Evolutionary conservation across 2,888 invertebrate species (phyloP).

Genomic region (Cinara cedri): DNA sequence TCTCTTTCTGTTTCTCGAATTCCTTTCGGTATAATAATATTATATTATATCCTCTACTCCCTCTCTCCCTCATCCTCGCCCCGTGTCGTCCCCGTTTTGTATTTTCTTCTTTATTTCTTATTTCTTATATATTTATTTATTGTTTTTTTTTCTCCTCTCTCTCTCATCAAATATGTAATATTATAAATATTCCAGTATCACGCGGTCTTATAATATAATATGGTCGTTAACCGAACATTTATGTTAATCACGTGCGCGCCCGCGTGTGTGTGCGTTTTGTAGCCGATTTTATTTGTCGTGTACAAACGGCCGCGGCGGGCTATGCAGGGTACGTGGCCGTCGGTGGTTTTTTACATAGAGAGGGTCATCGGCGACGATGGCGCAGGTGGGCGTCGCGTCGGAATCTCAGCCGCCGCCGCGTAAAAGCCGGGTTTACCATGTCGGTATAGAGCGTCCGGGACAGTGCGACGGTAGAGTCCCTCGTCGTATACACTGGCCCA

Average conservation of each 20-base stretch:
- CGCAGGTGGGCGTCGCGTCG: conserved; percentile 34
- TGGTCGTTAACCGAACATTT: conserved; percentile 56
- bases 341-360: background rate
- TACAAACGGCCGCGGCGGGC: conserved; percentile 38
- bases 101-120: conserved; percentile 45
- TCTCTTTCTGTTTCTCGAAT: background rate
- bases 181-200: conserved; percentile 31
- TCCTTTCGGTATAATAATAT: conserved; percentile 45
- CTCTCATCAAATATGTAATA: background rate
- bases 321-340: conserved; percentile 25
- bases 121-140: conserved; percentile 38
- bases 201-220: conserved; percentile 27
- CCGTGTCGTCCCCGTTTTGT: conserved; percentile 39
- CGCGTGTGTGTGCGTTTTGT: conserved; percentile 33
- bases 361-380: background rate
- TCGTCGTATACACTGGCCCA: too few relatives aligned
- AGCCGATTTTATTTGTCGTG: conserved; percentile 53
- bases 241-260: conserved; percentile 38
- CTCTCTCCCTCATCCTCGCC: too few relatives aligned
- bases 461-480: too few relatives aligned
- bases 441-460: background rate
- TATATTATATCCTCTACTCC: too few relatives aligned
- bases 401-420: conserved; percentile 2
- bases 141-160: conserved; percentile 35
- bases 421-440: background rate